Base-by-base conservation (phyloP, 2,888 invertebrate species). In the Acleris emargana region DNA sequence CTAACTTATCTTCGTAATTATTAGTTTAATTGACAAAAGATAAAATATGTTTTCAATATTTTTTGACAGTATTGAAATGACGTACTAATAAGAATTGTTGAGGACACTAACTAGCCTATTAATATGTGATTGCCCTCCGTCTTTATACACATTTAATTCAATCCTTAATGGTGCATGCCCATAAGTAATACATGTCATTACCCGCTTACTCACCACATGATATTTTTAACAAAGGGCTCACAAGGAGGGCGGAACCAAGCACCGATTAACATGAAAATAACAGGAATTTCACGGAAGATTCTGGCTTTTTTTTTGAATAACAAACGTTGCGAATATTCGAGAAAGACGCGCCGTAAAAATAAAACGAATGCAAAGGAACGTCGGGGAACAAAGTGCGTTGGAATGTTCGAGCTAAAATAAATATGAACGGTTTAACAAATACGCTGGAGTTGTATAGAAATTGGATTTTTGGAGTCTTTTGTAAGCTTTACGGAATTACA, bases 281-380 rank as follows among this genome's bases (percentile, higher is more conserved):
- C 57, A 5, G 57, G 61, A 61, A 61, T 47, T 42, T 52, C 38
- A 22, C 38, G 18, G 17, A 60, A 49, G 55, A 64, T 54, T 59
- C 43, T 50, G 52, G 47, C 3, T 81, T 82, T 83, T 75, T 75
- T 76, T 73, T 71, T 76, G 80, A 81, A 83, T 83, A 80, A 81
- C 78, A 77, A 75, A 74, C 62, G 75, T 76, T 76, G 80, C 75
- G 77, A 81, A 84, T 84, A 84, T 87, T 84, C 76, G 78, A 71
- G 74, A 81, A 86, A 82, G 87, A 79, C 80, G 72, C 71, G 73
- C 74, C 76, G 82, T 87, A 86, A 88, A 88, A 88, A 83, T 84
- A 86, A 88, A 88, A 85, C 79, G 75, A 79, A 80, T 74, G 77
- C 72, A 74, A 81, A 77, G 77, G 81, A 86, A 86, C 80, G 79